A percentile compares a stretch with the other conserved stretches of the same genome.
Conservation (phyloP, 2,797 vertebrate species). For the Rostrhamus sociabilis region DNA sequence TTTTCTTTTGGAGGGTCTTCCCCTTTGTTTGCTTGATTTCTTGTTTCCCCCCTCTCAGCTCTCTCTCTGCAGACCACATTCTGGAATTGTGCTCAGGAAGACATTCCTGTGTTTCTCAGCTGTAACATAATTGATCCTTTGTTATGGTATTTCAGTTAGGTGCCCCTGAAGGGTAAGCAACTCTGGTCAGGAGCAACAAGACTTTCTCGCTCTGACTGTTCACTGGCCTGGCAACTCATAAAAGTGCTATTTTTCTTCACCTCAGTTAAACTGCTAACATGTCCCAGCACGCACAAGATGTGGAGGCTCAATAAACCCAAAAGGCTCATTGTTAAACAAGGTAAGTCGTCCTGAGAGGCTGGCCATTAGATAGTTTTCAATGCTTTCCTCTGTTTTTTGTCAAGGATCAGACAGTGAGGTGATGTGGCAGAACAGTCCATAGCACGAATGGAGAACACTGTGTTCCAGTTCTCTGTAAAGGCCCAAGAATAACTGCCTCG, state of each 20-base stretch:
- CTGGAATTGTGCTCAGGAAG: neutral
- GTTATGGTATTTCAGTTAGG: neutral
- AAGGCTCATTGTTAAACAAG: neutral
- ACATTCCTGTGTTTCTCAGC: neutral
- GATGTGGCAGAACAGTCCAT: neutral
- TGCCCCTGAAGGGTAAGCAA: neutral
- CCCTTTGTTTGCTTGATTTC: neutral
- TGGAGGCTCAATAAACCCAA: neutral
- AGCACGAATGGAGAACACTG: neutral
- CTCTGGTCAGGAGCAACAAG: neutral
- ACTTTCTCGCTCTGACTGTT: neutral
- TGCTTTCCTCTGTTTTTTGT: neutral
- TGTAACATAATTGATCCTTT: neutral
- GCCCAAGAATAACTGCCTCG: neutral
- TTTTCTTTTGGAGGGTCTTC: neutral
- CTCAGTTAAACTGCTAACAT: neutral
- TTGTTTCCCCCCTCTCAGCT: neutral
- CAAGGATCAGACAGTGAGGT: neutral
- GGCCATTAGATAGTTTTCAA: neutral
- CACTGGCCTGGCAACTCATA: neutral
- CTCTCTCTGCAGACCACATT: neutral
- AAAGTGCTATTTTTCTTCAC: conserved; percentile 17
- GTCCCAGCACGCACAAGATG: neutral
- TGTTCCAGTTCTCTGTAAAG: neutral
- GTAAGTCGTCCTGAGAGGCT: neutral